Conservation (phyloP, 1,140 invertebrate genomes). For the Drosophila rufa region DNA sequence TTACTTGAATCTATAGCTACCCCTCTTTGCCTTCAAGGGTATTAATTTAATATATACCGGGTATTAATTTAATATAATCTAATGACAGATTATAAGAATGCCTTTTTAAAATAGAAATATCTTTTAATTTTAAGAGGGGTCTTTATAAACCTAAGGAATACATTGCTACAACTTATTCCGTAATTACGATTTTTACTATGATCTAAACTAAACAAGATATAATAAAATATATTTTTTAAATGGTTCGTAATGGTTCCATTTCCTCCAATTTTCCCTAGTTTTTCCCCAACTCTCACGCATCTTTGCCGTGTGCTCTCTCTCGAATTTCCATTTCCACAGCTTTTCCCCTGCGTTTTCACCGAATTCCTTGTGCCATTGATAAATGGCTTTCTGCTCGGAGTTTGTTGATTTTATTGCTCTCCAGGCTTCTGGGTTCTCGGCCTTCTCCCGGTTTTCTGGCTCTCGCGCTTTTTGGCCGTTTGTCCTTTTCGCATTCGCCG, state of each 20-base stretch:
- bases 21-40: background rate
- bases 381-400: constrained; percentile 70
- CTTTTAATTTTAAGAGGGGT: background rate
- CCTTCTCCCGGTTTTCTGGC: constrained; percentile 21
- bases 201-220: too few species aligned
- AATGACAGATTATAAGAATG: background rate
- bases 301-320: constrained; percentile 16
- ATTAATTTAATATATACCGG: background rate
- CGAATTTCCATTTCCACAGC: constrained; percentile 27
- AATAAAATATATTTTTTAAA: background rate
- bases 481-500: constrained; percentile 67
- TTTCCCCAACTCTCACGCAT: constrained; percentile 30
- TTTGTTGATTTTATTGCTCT: constrained; percentile 69
- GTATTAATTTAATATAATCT: background rate
- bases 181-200: too few species aligned
- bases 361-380: constrained; percentile 78
- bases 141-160: too few species aligned
- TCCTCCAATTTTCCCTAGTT: constrained; percentile 1
- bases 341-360: constrained; percentile 48
- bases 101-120: background rate
- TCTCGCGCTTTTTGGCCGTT: constrained; percentile 46
- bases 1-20: background rate
- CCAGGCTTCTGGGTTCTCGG: constrained; percentile 14
- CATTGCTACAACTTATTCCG: too few species aligned
- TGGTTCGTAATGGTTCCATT: background rate